These are phyloP conservation scores for Ammodytes marinus DNA, from an alignment of 2,113 vertebrate genomes.

Conservation along the genomic window DNA sequence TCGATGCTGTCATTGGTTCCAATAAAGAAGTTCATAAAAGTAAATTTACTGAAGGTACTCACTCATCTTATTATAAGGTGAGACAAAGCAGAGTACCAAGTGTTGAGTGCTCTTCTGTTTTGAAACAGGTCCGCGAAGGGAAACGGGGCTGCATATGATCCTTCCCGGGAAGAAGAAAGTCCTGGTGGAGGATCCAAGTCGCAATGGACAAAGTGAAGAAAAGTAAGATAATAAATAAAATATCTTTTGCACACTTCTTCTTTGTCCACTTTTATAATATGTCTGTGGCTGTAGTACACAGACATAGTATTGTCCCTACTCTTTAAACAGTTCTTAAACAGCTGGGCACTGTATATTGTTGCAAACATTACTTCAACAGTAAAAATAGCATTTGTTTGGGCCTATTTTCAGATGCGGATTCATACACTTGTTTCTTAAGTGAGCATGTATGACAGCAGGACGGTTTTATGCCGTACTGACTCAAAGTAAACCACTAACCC, in stretches of 20 bases:
- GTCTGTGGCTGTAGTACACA: no score
- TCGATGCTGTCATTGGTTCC: conserved; percentile 25
- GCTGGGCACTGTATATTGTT: background rate
- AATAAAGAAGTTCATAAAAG: conserved; percentile 15
- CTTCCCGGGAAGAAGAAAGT: conserved; percentile 94
- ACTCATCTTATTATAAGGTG: background rate
- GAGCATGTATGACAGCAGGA: background rate
- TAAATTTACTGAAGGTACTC: background rate
- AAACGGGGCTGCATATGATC: conserved; percentile 91
- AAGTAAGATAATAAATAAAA: conserved; percentile 87
- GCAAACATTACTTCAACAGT: background rate
- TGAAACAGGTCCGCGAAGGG: conserved; percentile 90
- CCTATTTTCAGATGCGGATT: background rate
- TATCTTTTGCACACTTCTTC: background rate
- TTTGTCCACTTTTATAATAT: background rate
- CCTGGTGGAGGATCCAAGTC: conserved; percentile 91
- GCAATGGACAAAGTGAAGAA: conserved; percentile 95
- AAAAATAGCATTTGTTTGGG: background rate
- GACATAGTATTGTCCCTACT: background rate
- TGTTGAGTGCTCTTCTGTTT: conserved; percentile 76
- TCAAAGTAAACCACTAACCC: background rate
- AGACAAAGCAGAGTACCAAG: conserved; percentile 42
- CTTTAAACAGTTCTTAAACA: no score
- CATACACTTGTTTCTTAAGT: background rate
- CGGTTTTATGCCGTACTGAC: background rate